These are phyloP conservation scores for Myocastor coypus DNA, from an alignment of 2,113 vertebrate genomes.

Conservation along the genomic window DNA sequence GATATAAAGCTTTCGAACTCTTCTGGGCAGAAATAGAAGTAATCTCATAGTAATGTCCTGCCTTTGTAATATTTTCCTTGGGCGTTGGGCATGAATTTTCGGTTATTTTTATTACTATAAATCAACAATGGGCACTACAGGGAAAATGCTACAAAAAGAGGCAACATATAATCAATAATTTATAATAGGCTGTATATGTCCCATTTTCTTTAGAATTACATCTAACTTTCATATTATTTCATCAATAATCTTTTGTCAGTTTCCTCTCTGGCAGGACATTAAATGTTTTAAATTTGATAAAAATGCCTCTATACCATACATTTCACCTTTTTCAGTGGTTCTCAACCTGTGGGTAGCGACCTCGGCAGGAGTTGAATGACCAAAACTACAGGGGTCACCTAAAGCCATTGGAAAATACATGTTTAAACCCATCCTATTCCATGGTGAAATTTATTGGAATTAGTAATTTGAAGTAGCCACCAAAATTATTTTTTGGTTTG, in stretches of 20 bases:
- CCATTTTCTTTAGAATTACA: conserved; percentile 47
- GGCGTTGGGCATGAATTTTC: conserved; percentile 61
- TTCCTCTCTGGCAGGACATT: background rate
- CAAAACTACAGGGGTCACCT: too few species aligned
- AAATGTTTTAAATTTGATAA: conserved; percentile 50
- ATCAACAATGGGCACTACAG: conserved; percentile 23
- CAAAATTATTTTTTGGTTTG: too few species aligned
- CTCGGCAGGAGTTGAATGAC: too few species aligned
- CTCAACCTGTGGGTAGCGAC: too few species aligned
- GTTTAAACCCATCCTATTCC: too few species aligned
- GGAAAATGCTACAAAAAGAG: conserved; percentile 54
- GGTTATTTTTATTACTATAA: conserved; percentile 62
- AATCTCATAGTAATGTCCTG: conserved; percentile 73
- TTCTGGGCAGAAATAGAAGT: conserved; percentile 71
- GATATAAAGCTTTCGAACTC: conserved; percentile 76
- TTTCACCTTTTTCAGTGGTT: too few species aligned
- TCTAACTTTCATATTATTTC: conserved; percentile 50
- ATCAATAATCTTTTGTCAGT: conserved; percentile 3
- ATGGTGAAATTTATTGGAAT: too few species aligned
- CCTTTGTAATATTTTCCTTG: conserved; percentile 69
- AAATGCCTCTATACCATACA: background rate
- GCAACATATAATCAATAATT: conserved; percentile 48
- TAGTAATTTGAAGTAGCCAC: too few species aligned
- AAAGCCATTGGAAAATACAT: too few species aligned
- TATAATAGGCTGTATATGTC: background rate